These are phyloP conservation scores for sheep (Ovis aries) DNA, from an alignment of 2,113 vertebrate species.

Conservation along the genomic window ARS-UI_Ramb_v3.0 NC_056071.1:60914001-60914500, in stretches of 20 bases:
- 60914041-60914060: accelerated
- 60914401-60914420: neutral
- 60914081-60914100: neutral
- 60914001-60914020: accelerated
- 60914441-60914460: accelerated
- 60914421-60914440: neutral
- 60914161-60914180: neutral
- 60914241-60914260: too few relatives aligned
- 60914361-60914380: neutral
- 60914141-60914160: too few relatives aligned
- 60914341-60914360: neutral
- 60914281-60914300: neutral
- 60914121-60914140: neutral
- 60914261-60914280: accelerated
- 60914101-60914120: neutral
- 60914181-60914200: neutral
- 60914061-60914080: neutral
- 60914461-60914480: accelerated
- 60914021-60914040: neutral
- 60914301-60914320: neutral
- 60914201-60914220: neutral
- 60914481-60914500: neutral
- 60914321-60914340: neutral
- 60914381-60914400: neutral
- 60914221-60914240: neutral